phyloP scores from a whole-genome alignment of 2,113 vertebrate genomes.

The Numenius arquata region DNA sequence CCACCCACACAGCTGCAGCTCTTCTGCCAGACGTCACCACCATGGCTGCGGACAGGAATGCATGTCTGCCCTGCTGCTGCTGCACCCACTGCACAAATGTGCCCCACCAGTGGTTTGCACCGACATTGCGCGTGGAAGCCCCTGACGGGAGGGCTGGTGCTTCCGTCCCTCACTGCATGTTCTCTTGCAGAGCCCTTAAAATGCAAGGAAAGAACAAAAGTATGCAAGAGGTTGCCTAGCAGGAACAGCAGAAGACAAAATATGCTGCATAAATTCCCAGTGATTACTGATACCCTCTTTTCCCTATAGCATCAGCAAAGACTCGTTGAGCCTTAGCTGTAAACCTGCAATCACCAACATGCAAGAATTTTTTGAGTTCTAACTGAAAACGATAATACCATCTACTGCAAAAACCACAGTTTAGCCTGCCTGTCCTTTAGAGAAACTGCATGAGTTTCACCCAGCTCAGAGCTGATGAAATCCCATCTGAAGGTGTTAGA shows the following conservation, averaged over 20 bases:
- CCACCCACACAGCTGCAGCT: not conserved
- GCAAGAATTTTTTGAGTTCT: not conserved
- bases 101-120: not conserved
- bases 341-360: accelerated
- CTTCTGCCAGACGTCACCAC: not conserved
- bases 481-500: not conserved
- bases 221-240: not conserved
- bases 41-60: accelerated
- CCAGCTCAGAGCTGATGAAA: not conserved
- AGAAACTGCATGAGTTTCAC: not conserved
- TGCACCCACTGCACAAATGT: not conserved
- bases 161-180: not conserved
- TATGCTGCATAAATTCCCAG: not conserved
- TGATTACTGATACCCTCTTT: not conserved
- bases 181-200: not conserved
- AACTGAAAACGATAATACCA: not conserved
- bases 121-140: not conserved
- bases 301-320: not conserved
- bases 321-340: not conserved
- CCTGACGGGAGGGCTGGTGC: not conserved
- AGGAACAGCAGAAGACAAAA: not conserved
- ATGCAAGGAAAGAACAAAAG: not conserved
- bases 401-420: not conserved
- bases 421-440: not conserved
- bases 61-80: not conserved